Base-by-base conservation (phyloP, 1,140 invertebrate genomes). In the Drosophila carrolli region DNA sequence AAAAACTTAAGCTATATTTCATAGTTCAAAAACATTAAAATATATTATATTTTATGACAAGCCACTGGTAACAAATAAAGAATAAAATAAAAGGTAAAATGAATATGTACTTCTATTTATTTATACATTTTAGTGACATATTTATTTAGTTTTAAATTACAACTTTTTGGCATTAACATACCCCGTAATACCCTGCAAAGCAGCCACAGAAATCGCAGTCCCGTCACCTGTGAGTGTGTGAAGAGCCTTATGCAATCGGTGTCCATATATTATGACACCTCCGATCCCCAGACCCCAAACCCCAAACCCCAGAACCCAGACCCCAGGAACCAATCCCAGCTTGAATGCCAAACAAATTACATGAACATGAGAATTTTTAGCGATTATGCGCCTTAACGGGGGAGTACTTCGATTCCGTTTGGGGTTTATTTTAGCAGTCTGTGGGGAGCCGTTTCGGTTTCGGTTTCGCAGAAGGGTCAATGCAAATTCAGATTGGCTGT, bases 181-280 rank as follows among this genome's bases (percentile, higher is more conserved):
- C 60, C 38, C 38, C 11, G 0, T 7, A 4, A 11, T 10, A 61
- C 58, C 50, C 35, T 29, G 10, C 10, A 35, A 7, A 43, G 10
- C 27, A 5, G 29, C 29, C 23, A 46, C 10, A 27, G 48, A 27
- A 41, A 41, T 32, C 23, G 27, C 48, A 51, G 27, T 9, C 32
- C 11, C 13, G 35, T 32, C 32, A 50, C 44, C 38, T 72, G 70
- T 32, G 70, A 71, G 23, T 58, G 54, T 59, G 66, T 60, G 56
- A 61, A 73, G 68, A 35, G 56, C 56, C 56, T 60, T 60, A 27
- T 73, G 70, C 70, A 73, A 73, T 73, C 56, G 68, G 48, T 61
- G 56, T 53, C 68, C 68, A 71, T 73, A 73, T 73, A 73, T 73
- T 73, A 73, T 73, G 70, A 73, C 70, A 53, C 70, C 68, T 57